Percentiles rank a stretch among this genome's conserved stretches.
phyloP scores from a whole-genome alignment of 1,140 invertebrate genomes.

The Apocrypta bakeri region DNA sequence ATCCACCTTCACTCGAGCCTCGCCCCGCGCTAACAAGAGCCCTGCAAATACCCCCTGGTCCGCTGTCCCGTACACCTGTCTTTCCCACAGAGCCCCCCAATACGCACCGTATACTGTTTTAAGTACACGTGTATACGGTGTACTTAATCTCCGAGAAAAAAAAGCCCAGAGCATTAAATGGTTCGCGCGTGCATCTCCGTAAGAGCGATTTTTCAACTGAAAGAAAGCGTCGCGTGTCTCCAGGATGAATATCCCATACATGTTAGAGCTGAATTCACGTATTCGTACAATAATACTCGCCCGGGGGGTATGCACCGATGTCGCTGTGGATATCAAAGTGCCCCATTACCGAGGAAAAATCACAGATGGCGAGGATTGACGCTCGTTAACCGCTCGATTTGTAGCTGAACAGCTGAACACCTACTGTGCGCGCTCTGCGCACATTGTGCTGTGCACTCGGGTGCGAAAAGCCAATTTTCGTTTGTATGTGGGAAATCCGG shows the following conservation, averaged over 20 bases:
- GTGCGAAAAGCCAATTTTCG: constrained; percentile 34
- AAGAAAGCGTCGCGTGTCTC: background rate
- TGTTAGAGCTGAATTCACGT: too few species aligned
- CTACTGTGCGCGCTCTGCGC: constrained; percentile 7
- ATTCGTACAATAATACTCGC: background rate
- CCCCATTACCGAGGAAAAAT: constrained; percentile 12
- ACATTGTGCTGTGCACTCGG: constrained; percentile 12
- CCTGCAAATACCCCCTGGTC: too few species aligned
- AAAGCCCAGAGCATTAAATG: background rate
- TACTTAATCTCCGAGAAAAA: too few species aligned
- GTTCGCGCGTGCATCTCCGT: background rate
- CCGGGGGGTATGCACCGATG: background rate
- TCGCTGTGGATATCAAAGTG: background rate
- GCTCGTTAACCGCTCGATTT: constrained; percentile 42
- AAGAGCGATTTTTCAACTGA: background rate
- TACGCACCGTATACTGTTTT: background rate
- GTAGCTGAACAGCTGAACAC: constrained; percentile 20
- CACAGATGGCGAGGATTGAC: constrained; percentile 40
- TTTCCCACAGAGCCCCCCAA: constrained; percentile 2
- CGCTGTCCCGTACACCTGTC: background rate
- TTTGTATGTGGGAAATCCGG: too few species aligned
- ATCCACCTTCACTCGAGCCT: constrained; percentile 1
- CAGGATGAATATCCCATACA: constrained; percentile 15
- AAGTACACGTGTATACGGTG: too few species aligned
- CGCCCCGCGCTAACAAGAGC: background rate